Evolutionary conservation across 1,140 invertebrate genomes (phyloP), one percentile per base, ranked within the genome.

Genomic region (Zaprionus davidi): DNA sequence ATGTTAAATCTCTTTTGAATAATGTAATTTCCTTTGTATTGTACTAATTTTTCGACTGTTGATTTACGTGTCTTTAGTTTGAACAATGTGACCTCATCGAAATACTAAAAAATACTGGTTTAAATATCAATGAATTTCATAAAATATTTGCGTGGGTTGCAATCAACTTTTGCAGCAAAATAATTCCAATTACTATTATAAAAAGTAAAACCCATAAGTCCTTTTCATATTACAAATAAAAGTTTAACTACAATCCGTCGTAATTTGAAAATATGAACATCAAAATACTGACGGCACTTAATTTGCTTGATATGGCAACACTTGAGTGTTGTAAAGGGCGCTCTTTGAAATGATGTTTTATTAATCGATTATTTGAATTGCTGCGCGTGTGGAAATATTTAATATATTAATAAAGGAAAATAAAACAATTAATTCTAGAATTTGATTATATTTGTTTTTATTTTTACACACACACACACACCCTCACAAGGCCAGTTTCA

Each of bases 261-360:
- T 11, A 11, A 11, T 34, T 11, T 26, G 5, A 53, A 53, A 26
- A 53, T 53, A 26, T 9, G 6, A 17, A 6, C 2, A 17, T 9
- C 34, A 36, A 58, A 38, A 38, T 38, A 38, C 22, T 41, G 38
- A 22, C 20, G n/a, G 2, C 5, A 17, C 41, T 17, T 41, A n/a
- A 26, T 60, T 60, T 24, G 9, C 7, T 9, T 41, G 38, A 62
- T 44, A 15, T 13, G 59, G 59, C 59, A 44, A 2, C 59, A 11
- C n/a, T 7, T 6, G 3, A 62, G 38, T 62, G 59, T 13, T 62
- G 79, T 82, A 78, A 82, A 70, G 63, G 55, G 65, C 75, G 71
- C 15, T 24, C 2, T 63, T 70, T 71, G 70, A 71, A 46, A 60
- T 49, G 56, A 59, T 58, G 53, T 12, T 41, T 36, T 36, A 46